Percentiles rank a stretch among this genome's conserved stretches.
phyloP scores from a whole-genome alignment of 2,888 invertebrate species.

The Drosophila buzzatii region DNA sequence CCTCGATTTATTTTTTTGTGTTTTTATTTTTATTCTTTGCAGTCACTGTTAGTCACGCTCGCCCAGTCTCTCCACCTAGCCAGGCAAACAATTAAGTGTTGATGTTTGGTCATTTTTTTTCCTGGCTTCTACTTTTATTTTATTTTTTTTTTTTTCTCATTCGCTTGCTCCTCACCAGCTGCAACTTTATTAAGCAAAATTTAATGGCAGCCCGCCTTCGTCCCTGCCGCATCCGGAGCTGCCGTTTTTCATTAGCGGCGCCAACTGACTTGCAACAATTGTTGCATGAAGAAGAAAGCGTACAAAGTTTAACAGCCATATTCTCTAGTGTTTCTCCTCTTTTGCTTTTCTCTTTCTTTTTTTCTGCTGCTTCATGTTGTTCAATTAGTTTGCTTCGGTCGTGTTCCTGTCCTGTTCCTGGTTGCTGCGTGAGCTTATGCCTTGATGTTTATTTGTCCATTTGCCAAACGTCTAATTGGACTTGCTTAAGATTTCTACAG shows the following conservation, averaged over 20 bases:
- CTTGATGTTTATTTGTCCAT: constrained; percentile 72
- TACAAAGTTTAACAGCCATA: constrained; percentile 66
- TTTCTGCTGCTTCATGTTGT: constrained; percentile 74
- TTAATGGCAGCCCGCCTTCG: constrained; percentile 61
- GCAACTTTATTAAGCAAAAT: constrained; percentile 82
- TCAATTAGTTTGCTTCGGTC: constrained; percentile 72
- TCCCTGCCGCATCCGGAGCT: constrained; percentile 42
- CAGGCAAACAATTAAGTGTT: constrained; percentile 83
- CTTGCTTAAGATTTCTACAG: constrained; percentile 78
- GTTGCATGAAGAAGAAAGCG: constrained; percentile 63
- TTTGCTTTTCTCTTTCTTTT: constrained; percentile 5
- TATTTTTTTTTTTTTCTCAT: background rate
- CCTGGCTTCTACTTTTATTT: constrained; percentile 13
- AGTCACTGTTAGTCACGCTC: constrained; percentile 48
- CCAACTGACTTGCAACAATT: constrained; percentile 82
- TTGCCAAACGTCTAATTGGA: constrained; percentile 79
- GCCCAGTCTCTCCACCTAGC: constrained; percentile 15
- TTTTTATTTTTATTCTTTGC: background rate
- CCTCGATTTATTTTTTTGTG: constrained; percentile 1
- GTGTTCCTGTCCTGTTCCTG: constrained; percentile 30
- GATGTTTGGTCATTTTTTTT: constrained; percentile 79
- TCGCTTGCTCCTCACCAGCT: constrained; percentile 56
- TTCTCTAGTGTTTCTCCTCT: constrained; percentile 38
- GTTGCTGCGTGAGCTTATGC: constrained; percentile 7
- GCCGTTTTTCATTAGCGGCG: constrained; percentile 78